Conservation (phyloP, 2,888 invertebrate species). For the Antitype chi region DNA sequence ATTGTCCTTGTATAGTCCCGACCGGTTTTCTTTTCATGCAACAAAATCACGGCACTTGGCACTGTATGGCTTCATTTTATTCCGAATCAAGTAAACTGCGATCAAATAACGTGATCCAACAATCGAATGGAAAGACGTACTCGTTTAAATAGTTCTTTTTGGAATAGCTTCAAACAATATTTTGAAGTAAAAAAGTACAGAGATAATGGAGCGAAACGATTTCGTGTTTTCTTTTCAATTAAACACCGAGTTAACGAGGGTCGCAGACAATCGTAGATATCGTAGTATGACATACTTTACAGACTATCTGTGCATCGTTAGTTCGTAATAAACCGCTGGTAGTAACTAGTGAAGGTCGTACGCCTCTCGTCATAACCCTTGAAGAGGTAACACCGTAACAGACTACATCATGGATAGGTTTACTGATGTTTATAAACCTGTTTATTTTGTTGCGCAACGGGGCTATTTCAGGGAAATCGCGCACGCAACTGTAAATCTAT, state of each 20-base stretch:
- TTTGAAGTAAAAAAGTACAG: conserved; percentile 6
- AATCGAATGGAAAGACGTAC: conserved; percentile 8
- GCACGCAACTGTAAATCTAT: conserved; percentile 56
- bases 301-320: conserved; percentile 12
- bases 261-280: background rate
- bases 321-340: conserved; percentile 7
- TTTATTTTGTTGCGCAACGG: conserved; percentile 61
- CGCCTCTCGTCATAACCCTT: conserved; percentile 41
- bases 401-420: conserved; percentile 36
- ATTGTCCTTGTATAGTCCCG: conserved; percentile 15
- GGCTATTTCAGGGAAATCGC: conserved; percentile 64
- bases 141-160: conserved; percentile 36
- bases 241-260: background rate
- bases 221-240: conserved; percentile 24
- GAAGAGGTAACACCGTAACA: conserved; percentile 32
- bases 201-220: conserved; percentile 10
- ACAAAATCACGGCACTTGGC: conserved; percentile 15
- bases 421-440: conserved; percentile 54
- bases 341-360: conserved; percentile 45
- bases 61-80: conserved; percentile 25
- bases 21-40: conserved; percentile 18
- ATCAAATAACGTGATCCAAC: conserved; percentile 26
- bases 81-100: conserved; percentile 35
- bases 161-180: conserved; percentile 29
- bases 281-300: conserved; percentile 3